phyloP scores from a whole-genome alignment of 2,797 vertebrate species.

The Cuniculus paca region DNA sequence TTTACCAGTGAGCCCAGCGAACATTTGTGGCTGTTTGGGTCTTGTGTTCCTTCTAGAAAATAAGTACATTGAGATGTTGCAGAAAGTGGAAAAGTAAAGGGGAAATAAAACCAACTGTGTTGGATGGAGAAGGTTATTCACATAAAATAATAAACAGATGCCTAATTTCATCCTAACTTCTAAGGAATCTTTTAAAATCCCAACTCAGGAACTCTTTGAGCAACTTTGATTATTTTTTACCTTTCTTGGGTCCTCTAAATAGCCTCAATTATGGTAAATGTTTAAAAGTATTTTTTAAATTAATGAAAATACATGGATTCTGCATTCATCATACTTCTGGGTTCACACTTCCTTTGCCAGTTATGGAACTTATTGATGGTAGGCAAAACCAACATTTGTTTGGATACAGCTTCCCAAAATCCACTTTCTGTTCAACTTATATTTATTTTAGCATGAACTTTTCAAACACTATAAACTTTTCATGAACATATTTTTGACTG shows the following conservation, averaged over 20 bases:
- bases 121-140: constrained; percentile 40
- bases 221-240: neutral
- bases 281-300: neutral
- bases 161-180: neutral
- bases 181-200: neutral
- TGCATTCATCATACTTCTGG: neutral
- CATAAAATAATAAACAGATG: constrained; percentile 73
- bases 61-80: constrained; percentile 77
- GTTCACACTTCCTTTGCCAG: neutral
- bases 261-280: fast-evolving
- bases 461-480: neutral
- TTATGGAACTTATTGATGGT: neutral
- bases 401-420: neutral
- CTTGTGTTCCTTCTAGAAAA: constrained; percentile 78
- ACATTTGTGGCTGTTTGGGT: constrained; percentile 77
- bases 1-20: constrained; percentile 75
- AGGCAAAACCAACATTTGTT: neutral
- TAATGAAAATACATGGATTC: neutral
- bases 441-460: neutral
- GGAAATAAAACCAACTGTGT: neutral
- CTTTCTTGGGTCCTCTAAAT: neutral
- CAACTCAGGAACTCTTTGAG: neutral
- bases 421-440: neutral
- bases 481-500: neutral
- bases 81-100: constrained; percentile 71